Conservation (phyloP, 2,888 invertebrate genomes). For the Drosophila recens region DNA sequence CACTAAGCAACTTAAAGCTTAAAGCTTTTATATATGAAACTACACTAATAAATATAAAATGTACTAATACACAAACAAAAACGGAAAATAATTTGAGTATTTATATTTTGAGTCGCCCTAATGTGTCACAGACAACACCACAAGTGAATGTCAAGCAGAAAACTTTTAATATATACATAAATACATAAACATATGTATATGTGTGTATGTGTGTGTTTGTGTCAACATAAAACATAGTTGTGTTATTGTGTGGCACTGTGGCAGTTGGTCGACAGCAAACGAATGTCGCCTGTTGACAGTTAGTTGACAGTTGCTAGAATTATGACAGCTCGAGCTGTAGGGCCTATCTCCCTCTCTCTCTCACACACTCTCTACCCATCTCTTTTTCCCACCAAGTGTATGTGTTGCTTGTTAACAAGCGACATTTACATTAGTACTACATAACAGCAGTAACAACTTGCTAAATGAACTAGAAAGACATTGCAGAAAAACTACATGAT, state of each 20-base stretch:
- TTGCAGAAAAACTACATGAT: background rate
- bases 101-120: slow-evolving; percentile 9
- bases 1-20: background rate
- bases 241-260: slow-evolving; percentile 34
- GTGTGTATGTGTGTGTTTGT: background rate
- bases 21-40: background rate
- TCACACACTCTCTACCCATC: background rate
- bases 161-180: slow-evolving; percentile 6
- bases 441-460: slow-evolving; percentile 38
- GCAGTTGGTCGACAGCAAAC: slow-evolving; percentile 17
- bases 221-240: slow-evolving; percentile 7
- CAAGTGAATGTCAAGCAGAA: slow-evolving; percentile 9
- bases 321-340: slow-evolving; percentile 57
- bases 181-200: slow-evolving; percentile 1
- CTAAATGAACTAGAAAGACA: slow-evolving; percentile 33
- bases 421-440: slow-evolving; percentile 57
- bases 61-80: background rate
- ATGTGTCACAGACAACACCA: slow-evolving; percentile 4
- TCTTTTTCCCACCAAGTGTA: background rate
- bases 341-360: background rate
- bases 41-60: slow-evolving; percentile 12
- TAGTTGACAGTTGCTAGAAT: slow-evolving; percentile 59
- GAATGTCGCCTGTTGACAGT: slow-evolving; percentile 63
- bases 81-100: background rate
- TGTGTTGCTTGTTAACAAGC: slow-evolving; percentile 32